Percentiles rank a stretch among this genome's conserved stretches.
Evolutionary conservation across 1,140 invertebrate species (phyloP).

Genomic region (Akabosia matsudoensis): DNA sequence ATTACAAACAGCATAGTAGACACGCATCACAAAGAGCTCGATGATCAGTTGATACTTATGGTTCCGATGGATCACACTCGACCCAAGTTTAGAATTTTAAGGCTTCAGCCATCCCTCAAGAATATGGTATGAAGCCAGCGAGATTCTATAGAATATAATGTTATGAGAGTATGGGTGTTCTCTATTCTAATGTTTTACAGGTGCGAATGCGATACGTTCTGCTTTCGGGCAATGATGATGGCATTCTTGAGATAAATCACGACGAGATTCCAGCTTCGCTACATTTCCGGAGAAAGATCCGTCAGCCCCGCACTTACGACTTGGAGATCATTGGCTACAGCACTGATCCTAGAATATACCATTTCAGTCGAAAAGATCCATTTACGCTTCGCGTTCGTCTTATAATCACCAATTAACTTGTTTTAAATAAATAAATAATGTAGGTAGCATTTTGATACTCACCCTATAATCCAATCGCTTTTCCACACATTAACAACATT

Average conservation of each 20-base stretch:
- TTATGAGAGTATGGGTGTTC: constrained; percentile 39
- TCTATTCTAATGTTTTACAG: constrained; percentile 46
- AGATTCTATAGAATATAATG: constrained; percentile 45
- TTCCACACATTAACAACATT: not conserved
- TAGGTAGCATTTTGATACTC: not conserved
- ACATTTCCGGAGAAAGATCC: constrained; percentile 61
- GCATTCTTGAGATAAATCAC: constrained; percentile 64
- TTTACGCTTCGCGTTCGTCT: constrained; percentile 56
- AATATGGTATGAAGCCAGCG: constrained; percentile 43
- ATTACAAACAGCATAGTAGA: constrained; percentile 24
- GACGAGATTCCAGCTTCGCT: constrained; percentile 63
- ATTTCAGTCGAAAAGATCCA: constrained; percentile 53
- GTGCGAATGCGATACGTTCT: constrained; percentile 65
- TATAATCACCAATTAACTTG: constrained; percentile 51
- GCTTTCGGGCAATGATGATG: constrained; percentile 61
- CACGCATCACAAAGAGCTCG: constrained; percentile 52
- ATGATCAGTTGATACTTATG: constrained; percentile 56
- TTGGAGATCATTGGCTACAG: constrained; percentile 59
- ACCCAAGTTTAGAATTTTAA: constrained; percentile 62
- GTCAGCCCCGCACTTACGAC: constrained; percentile 57
- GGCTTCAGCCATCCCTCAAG: constrained; percentile 62
- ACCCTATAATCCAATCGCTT: not conserved
- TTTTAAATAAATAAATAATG: not conserved
- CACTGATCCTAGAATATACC: constrained; percentile 45
- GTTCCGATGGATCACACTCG: constrained; percentile 61